Evolutionary conservation across 2,888 invertebrate genomes (phyloP), one percentile per base, ranked within the genome.

Genomic region (Rhagonycha lutea): DNA sequence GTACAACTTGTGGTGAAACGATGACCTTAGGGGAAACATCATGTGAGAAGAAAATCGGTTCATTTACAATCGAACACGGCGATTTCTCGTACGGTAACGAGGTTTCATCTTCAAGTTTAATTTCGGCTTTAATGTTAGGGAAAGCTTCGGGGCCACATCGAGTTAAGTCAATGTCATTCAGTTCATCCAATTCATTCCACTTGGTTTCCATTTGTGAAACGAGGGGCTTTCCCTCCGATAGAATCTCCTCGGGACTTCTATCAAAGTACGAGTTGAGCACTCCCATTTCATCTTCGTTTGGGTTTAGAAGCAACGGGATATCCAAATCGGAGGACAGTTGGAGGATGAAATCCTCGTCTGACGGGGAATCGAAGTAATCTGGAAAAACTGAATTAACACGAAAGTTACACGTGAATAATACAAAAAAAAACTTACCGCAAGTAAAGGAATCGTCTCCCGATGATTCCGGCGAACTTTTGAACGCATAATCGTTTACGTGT

Each of bases 341-440:
- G 73, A 87, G 85, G 29, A 87, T 79, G 73, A 87, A 87, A 79
- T 88, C 87, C 78, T 87, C 88, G 75, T 87, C 86, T 9, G 85
- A 84, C 14, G 83, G 83, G 29, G 83, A 75, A 76, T 87, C 86
- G 63, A 84, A 81, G 75, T 81, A 84, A 80, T 86, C 86, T 85
- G 76, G 65, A 83, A 82, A 71, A 70, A 63, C 69, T 74, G 14
- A 65, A 69, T 47, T n/a, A 47, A n/a, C n/a, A n/a, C n/a, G 7
- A 47, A 47, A 7, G 47, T 47, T 47, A 47, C 24, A 60, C 18
- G 29, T 14, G 7, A 47, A 8, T 5, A 18, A 11, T 11, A 47
- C 18, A 12, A 24, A 11, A 14, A 47, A 60, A 12, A 24, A 68
- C 62, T 76, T 83, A 86, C 86, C 86, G 82, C 85, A 85, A 70